Conservation (phyloP, 37 sponge, comb jelly and placozoan species). For the Lycopodina hypogea region DNA sequence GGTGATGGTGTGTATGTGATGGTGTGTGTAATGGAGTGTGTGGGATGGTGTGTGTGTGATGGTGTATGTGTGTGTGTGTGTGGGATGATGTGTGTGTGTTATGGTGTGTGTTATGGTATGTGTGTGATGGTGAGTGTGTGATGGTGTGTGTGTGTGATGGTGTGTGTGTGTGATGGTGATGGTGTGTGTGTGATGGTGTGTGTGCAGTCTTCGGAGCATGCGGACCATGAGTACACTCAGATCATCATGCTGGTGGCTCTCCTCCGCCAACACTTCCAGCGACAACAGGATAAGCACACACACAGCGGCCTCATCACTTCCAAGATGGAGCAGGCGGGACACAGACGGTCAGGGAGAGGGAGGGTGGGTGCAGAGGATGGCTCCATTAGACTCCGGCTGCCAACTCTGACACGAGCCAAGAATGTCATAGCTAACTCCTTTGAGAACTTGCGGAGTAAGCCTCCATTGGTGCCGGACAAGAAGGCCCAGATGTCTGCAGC, state of each 20-base stretch:
- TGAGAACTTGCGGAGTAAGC: conserved; percentile 32
- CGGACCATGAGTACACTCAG: conserved; percentile 61
- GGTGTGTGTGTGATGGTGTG: not conserved
- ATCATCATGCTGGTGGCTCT: conserved; percentile 56
- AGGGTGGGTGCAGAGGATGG: not conserved
- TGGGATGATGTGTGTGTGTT: no score
- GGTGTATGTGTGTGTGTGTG: no score
- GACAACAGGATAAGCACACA: conserved; percentile 54
- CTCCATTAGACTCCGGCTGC: not conserved
- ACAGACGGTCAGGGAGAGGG: not conserved
- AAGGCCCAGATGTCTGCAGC: not conserved
- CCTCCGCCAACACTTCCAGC: conserved; percentile 54
- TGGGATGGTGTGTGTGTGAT: not conserved
- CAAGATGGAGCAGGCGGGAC: not conserved
- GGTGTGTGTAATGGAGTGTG: no score
- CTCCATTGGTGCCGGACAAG: not conserved
- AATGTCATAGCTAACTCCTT: conserved; percentile 46
- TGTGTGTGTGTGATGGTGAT: conserved; percentile 25
- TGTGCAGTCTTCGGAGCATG: conserved; percentile 29
- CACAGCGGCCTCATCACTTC: conserved; percentile 24
- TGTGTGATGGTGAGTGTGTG: not conserved
- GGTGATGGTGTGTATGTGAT: no score
- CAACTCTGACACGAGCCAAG: conserved; percentile 40
- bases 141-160: no score
- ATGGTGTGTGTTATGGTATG: no score